phyloP scores from a whole-genome alignment of 2,888 invertebrate genomes.

The Parnassius apollo region DNA sequence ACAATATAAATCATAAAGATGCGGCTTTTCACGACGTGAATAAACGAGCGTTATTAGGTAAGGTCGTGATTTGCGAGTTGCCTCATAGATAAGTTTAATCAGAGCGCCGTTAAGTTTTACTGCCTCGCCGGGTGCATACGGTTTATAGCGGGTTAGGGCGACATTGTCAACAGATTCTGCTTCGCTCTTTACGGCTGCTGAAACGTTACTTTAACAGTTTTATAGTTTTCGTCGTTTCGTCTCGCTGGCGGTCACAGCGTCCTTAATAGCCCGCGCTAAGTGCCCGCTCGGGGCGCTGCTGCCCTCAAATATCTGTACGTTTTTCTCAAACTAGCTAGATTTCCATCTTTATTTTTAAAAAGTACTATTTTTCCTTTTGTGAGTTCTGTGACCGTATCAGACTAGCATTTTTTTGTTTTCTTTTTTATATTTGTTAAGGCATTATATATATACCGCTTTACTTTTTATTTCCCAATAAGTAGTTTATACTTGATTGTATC shows the following conservation, averaged over 20 bases:
- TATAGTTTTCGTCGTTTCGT: conserved; percentile 79
- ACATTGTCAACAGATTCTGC: conserved; percentile 81
- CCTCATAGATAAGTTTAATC: conserved; percentile 76
- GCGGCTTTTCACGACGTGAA: conserved; percentile 11
- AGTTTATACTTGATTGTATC: too few species aligned
- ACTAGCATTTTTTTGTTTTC: conserved; percentile 24
- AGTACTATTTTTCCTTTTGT: conserved; percentile 50
- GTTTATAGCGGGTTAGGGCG: conserved; percentile 74
- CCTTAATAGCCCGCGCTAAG: conserved; percentile 78
- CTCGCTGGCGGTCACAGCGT: conserved; percentile 74
- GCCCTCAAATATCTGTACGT: conserved; percentile 69
- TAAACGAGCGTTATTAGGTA: conserved; percentile 51
- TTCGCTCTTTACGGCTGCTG: conserved; percentile 79
- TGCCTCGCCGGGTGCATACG: conserved; percentile 75
- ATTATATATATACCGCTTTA: background rate
- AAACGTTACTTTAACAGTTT: conserved; percentile 81
- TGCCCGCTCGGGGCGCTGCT: conserved; percentile 74
- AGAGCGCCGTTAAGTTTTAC: conserved; percentile 78
- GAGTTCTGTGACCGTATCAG: conserved; percentile 36
- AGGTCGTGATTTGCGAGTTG: conserved; percentile 64
- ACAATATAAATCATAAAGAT: background rate
- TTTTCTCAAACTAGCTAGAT: conserved; percentile 69
- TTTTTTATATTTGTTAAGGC: conserved; percentile 2
- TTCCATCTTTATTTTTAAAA: conserved; percentile 71
- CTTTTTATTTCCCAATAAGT: background rate